Base-by-base conservation (phyloP, 1,140 invertebrate genomes). In the Cydia amplana region DNA sequence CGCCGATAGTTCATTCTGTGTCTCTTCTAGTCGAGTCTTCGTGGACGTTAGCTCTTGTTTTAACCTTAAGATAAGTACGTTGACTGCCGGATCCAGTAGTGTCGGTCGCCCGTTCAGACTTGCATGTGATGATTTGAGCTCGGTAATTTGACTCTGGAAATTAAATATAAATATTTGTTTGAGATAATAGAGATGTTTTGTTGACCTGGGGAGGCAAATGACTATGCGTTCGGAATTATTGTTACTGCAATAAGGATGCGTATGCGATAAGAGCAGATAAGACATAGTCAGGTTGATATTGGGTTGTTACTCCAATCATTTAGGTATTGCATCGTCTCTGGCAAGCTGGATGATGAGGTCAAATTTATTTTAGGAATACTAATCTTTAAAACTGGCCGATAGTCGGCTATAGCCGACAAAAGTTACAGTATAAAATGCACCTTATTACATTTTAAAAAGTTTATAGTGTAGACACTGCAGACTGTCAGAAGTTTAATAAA, bases 1-100 rank as follows among this genome's bases (percentile, higher is more conserved):
- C 1, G 98, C 98, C 77, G 97, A 97, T 28, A 99, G 94, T 95
- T 99, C 98, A 93, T 98, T 99, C 93, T 99, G 98, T 28, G 98
- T 99, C 93, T 99, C 98, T 92, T 99, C 98, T 75, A 99, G 94
- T 93, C 97, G 97, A 55, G 97, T 96, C 93, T 97, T 98, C 10
- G 97, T 97, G 55, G 96, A 95, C 74, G 97, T 96, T 76, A 99
- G 93, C 93, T 99, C 98, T 91, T 98, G 97, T 79, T 97, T 96
- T 88, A 99, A 95, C 90, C 96, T 96, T 91, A 98, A 96, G 87
- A 99, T 97, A 51, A 99, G 94, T 79, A 99, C 95, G 94, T 99
- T 99, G 20, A 99, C 97, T 77, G 98, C 98, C 32, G 98, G 98
- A 93, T 99, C 98, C 80, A 99, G 93, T 1, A 99, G 93, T 76